Evolutionary conservation across 2,797 vertebrate genomes (phyloP).

Genomic region (Falco peregrinus): DNA sequence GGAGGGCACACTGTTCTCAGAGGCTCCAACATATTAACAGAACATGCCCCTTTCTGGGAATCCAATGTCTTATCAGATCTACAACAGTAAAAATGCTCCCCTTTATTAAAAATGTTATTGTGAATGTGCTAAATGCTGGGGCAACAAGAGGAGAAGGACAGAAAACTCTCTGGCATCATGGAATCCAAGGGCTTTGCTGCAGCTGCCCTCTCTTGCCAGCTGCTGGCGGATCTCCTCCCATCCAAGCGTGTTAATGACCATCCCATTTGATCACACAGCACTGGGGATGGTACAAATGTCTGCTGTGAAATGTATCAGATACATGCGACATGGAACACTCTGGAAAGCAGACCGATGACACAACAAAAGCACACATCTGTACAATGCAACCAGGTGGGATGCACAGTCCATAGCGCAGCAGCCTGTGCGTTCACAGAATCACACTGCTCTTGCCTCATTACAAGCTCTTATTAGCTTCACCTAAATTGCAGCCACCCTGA

Average conservation of each 20-base stretch:
- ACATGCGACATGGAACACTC: not conserved
- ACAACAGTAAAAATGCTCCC: not conserved
- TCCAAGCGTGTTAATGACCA: rapidly evolving
- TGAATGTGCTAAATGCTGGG: not conserved
- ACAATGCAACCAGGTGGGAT: rapidly evolving
- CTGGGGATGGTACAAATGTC: not conserved
- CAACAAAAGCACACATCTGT: not conserved
- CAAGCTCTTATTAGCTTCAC: not conserved
- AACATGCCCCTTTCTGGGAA: not conserved
- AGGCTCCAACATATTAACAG: not conserved
- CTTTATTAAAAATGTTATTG: not conserved
- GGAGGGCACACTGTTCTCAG: not conserved
- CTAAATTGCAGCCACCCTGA: not conserved
- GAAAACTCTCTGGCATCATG: not conserved
- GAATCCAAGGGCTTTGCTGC: not conserved
- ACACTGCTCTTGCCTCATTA: not conserved
- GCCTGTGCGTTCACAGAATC: not conserved
- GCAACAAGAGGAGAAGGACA: not conserved
- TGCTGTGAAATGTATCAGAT: not conserved
- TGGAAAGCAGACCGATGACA: not conserved
- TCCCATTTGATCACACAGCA: not conserved
- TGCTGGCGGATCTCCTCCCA: not conserved
- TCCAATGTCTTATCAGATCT: not conserved
- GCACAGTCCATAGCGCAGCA: rapidly evolving
- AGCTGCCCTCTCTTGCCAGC: not conserved